A percentile compares a stretch with the other conserved stretches of the same genome.
Evolutionary conservation across 1,140 invertebrate genomes (phyloP).

Genomic region (Orchestia grillus): DNA sequence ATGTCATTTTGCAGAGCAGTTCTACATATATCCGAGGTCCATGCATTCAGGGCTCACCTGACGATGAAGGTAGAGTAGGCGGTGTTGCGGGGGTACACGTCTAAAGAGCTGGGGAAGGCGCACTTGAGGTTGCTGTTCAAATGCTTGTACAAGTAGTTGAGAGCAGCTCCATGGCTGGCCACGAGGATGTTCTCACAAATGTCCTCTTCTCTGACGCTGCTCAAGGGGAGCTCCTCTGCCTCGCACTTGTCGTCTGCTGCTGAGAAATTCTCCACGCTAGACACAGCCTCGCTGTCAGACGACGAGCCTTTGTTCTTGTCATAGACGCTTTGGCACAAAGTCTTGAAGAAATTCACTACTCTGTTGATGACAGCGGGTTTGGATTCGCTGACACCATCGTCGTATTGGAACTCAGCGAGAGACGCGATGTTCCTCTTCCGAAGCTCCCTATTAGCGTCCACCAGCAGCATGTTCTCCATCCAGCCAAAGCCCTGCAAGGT

Average conservation of each 20-base stretch:
- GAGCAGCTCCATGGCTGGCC: conserved; percentile 65
- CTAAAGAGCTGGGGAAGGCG: conserved; percentile 25
- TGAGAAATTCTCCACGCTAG: neutral
- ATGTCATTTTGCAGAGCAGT: neutral
- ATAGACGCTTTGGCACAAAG: conserved; percentile 34
- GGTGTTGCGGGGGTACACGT: conserved; percentile 61
- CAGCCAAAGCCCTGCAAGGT: conserved; percentile 6
- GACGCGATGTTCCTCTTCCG: conserved; percentile 24
- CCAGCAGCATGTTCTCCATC: conserved; percentile 33
- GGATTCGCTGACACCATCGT: neutral
- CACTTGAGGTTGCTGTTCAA: conserved; percentile 60
- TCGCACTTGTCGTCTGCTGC: neutral
- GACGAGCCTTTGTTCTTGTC: conserved; percentile 34
- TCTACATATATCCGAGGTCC: neutral
- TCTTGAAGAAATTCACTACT: conserved; percentile 34
- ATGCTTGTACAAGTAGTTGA: conserved; percentile 61
- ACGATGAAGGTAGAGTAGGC: conserved; percentile 28
- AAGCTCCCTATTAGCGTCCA: neutral
- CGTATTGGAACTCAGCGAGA: neutral
- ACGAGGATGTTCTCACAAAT: conserved; percentile 62
- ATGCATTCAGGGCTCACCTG: neutral
- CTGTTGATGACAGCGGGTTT: conserved; percentile 26
- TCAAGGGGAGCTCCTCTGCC: neutral
- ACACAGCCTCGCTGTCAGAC: neutral
- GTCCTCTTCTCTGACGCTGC: conserved; percentile 23